Base-by-base conservation (phyloP, 1,140 invertebrate species). In the Neocloeon triangulifer region DNA sequence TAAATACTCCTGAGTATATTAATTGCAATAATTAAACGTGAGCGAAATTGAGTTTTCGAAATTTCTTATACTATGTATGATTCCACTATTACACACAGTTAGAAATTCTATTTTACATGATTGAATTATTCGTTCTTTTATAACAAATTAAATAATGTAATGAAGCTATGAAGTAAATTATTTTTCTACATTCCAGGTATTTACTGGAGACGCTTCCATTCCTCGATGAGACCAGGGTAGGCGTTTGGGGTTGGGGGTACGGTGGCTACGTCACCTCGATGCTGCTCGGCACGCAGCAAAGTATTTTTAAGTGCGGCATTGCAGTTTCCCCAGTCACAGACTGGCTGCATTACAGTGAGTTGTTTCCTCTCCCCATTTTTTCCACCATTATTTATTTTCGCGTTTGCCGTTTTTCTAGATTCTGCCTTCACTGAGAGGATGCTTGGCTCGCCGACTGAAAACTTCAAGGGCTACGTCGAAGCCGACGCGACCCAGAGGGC, bases 171-270 rank as follows among this genome's bases (percentile, higher is more conserved):
- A n/a, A n/a, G n/a, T n/a, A n/a, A n/a, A n/a, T n/a, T n/a, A n/a
- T n/a, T n/a, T n/a, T n/a, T n/a, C n/a, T n/a, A n/a, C n/a, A n/a
- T n/a, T n/a, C n/a, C 50, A 79, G 73, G 46, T 70, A 81, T 52
- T 66, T 89, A 37, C 55, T 82, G 42, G 69, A 85, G 25, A 74
- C 68, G 10, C 61, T 76, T 36, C 75, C 75, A 45, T 92, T 76
- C 53, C 61, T 94, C 40, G 84, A 94, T 48, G 68, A 73, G 40
- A 73, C 71, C 2, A 67, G 80, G 37, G 76, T 91, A 19, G 82
- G 79, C 1, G 70, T 94, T 26, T 91, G 81, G 82, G 88, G 88
- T n/a, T 85, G 82, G 82, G 85, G 84, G n/a, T 92, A 89, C 52
- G 86, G 86, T 7, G 88, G 85, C 1, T 95, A 86, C 53, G 75